phyloP scores from a whole-genome alignment of 2,888 invertebrate species.

The Tortricodes alternella region DNA sequence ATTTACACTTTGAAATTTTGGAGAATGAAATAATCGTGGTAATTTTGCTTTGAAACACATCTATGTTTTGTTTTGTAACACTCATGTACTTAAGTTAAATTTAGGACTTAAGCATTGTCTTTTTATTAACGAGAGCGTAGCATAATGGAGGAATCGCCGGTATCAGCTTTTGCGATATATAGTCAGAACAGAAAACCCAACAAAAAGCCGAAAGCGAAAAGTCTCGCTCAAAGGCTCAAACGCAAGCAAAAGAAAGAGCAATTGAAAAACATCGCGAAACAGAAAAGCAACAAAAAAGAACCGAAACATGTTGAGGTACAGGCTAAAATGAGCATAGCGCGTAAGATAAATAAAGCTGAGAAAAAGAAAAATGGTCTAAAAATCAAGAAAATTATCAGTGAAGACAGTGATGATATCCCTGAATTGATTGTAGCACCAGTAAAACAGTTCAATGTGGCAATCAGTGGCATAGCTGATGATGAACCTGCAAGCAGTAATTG shows the following conservation, averaged over 20 bases:
- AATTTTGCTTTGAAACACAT: neutral
- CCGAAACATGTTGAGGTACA: conserved; percentile 35
- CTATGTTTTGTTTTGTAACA: neutral
- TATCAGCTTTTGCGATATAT: conserved; percentile 72
- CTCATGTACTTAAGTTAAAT: neutral
- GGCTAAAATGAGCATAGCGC: conserved; percentile 31
- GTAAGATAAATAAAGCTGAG: conserved; percentile 29
- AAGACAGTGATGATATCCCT: conserved; percentile 19
- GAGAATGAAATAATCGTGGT: neutral
- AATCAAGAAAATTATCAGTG: conserved; percentile 17
- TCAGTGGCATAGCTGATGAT: conserved; percentile 18
- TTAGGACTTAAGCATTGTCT: neutral
- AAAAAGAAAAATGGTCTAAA: conserved; percentile 22
- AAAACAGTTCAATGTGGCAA: conserved; percentile 27
- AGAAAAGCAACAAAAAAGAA: conserved; percentile 59
- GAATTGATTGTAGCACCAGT: conserved; percentile 52
- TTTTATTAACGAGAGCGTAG: neutral
- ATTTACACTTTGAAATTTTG: neutral
- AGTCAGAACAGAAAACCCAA: conserved; percentile 44
- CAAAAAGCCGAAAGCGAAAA: conserved; percentile 38
- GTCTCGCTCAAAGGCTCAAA: conserved; percentile 39
- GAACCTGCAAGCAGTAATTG: conserved; percentile 36
- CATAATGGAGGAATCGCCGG: conserved; percentile 47
- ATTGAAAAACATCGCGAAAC: conserved; percentile 53
- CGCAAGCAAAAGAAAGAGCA: conserved; percentile 49